These are phyloP conservation scores for Drosophila nr. medialis DNA, from an alignment of 2,888 invertebrate species.

Conservation along the genomic window DNA sequence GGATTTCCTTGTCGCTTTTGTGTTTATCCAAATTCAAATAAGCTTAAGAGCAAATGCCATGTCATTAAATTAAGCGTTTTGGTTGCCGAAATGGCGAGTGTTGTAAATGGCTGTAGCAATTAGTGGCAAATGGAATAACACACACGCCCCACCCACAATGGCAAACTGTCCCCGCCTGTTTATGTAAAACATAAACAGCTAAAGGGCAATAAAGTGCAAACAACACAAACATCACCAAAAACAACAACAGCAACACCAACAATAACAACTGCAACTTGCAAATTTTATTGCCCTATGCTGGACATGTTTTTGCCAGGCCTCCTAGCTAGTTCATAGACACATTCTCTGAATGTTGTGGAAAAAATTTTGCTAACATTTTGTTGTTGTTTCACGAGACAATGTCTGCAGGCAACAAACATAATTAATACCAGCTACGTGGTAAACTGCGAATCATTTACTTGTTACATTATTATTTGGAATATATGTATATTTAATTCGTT, in stretches of 20 bases:
- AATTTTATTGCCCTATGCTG: slow-evolving; percentile 32
- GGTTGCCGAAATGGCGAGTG: slow-evolving; percentile 4
- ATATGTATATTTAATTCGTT: neutral
- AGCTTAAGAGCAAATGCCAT: slow-evolving; percentile 20
- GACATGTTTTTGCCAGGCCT: slow-evolving; percentile 17
- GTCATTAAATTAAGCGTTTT: slow-evolving; percentile 31
- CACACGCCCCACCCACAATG: neutral
- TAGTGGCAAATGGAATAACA: slow-evolving; percentile 31
- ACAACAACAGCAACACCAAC: neutral
- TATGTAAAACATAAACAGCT: slow-evolving; percentile 15
- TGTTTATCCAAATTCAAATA: slow-evolving; percentile 6
- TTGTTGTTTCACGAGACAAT: neutral
- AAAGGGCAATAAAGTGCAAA: slow-evolving; percentile 35
- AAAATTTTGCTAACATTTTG: slow-evolving; percentile 16
- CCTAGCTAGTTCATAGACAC: neutral
- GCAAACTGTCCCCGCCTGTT: slow-evolving; percentile 1
- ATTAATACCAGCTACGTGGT: slow-evolving; percentile 27
- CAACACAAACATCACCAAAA: slow-evolving; percentile 7
- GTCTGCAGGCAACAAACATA: slow-evolving; percentile 17
- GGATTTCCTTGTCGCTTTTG: neutral
- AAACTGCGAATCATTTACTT: neutral
- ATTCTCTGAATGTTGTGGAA: neutral
- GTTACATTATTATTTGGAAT: neutral
- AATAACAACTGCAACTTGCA: slow-evolving; percentile 32
- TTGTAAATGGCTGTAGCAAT: slow-evolving; percentile 29